Base-by-base conservation (phyloP, 2,888 invertebrate species). In the Boloria selene region DNA sequence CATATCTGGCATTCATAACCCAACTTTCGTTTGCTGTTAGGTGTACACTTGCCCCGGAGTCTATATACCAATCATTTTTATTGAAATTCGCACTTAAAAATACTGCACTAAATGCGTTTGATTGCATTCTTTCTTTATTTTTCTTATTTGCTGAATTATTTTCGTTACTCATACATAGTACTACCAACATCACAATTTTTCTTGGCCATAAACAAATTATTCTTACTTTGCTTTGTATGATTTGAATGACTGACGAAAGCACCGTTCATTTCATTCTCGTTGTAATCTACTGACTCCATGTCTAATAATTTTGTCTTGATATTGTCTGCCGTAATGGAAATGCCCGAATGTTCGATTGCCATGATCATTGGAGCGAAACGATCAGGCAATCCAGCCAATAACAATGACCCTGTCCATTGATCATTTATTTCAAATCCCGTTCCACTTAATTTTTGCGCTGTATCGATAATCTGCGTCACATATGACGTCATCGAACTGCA, bases 31-130 rank as follows among this genome's bases (percentile, higher is more conserved):
- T 68, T 17, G 68, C 64, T 3, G 71, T 71, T 16, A 71, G 44
- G 50, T 71, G 70, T 50, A 54, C 53, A 64, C 76, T 77, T 42
- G 75, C 75, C n/a, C 74, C 74, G 13, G 72, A 72, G 65, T 75
- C 75, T 51, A 73, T 62, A 59, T 74, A 75, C 73, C 71, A 75
- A 52, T 74, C 74, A 6, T 47, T 70, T 59, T 73, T 75, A n/a
- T 61, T 68, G 70, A 71, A 77, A 38, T 67, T 59, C 16, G 72
- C 71, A 69, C 65, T 74, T 13, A 76, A 55, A 53, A 76, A 75
- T 16, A 73, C 72, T 4, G 72, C 73, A 26, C 70, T 26, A 26
- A 26, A 26, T 14, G 73, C 74, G 63, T 75, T 75, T 74, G 14
- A 49, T 61, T 65, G 44, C 64, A 63, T n/a, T n/a, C 63, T 61